Base-by-base conservation (phyloP, 2,888 invertebrate genomes). In the Petrolisthes manimaculis region DNA sequence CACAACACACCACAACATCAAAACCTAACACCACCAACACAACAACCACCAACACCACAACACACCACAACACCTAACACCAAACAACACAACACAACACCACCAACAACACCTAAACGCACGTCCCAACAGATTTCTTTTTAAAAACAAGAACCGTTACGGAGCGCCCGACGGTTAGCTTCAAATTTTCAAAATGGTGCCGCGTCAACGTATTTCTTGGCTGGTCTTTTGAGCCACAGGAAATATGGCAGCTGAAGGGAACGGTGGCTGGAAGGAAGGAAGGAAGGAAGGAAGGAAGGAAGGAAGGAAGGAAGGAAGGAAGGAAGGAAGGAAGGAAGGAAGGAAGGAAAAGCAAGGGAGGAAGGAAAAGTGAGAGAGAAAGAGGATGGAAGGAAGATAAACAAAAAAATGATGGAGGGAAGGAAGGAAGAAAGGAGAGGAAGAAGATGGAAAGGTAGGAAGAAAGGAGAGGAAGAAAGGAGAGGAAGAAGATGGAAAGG, bases 221-320 rank as follows among this genome's bases (percentile, higher is more conserved):
- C 37, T 51, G 77, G 37, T 53, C 53, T 77, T 77, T 51, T 77
- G 77, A 77, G 37, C 51, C 53, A 9, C 77, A 37, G 77, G 77
- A 37, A 77, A 77, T 37, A 14, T 8, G 79, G n/a, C 18, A 37
- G 79, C n/a, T 8, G 14, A 55, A 79, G 54, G 21, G 79, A 54
- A 21, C 5, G 53, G 21, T 53, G 54, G 79, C 14, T 53, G 18
- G 24, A 9, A 24, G 24, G 18, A 24, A 21, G 21, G 14, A 24
- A 37, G 24, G 54, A 55, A 74, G 74, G 54, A 21, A 74, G 74
- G 74, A 74, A 74, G 74, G 74, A 55, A 74, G 83, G 74, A 55
- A 74, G 83, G n/a, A 55, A 74, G 83, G 55, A 56, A 83, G 83
- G 75, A 55, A 83, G 55, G 54, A 55, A 54, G 54, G 74, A 6